These are phyloP conservation scores for Macquaria ambigua DNA, from an alignment of 2,113 vertebrate genomes.

Conservation along the genomic window DNA sequence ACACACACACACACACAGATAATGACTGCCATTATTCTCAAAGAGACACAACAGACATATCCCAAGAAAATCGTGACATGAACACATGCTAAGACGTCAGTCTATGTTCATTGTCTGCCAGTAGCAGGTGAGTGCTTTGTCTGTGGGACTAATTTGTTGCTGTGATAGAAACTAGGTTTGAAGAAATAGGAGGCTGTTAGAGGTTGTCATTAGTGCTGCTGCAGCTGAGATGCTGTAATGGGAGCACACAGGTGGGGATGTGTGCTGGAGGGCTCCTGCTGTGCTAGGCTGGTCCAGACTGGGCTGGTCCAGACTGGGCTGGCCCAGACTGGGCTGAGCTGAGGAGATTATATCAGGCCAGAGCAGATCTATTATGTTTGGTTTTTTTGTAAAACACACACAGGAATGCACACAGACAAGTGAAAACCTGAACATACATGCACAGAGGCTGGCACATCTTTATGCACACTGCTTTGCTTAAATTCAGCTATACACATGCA, in stretches of 20 bases:
- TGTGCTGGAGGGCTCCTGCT: conserved; percentile 58
- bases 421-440: conserved; percentile 49
- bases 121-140: conserved; percentile 60
- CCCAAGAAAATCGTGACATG: conserved; percentile 17
- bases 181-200: conserved; percentile 81
- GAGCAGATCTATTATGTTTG: conserved; percentile 30
- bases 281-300: conserved; percentile 60
- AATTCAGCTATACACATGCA: conserved; percentile 31
- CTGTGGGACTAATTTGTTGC: conserved; percentile 63
- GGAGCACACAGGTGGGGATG: conserved; percentile 76
- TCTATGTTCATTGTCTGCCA: conserved; percentile 26
- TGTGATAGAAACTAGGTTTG: conserved; percentile 79
- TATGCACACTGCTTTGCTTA: conserved; percentile 31
- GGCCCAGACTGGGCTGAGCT: conserved; percentile 49
- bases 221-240: conserved; percentile 77
- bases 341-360: conserved; percentile 37
- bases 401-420: conserved; percentile 68
- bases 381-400: conserved; percentile 30
- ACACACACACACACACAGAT: background rate
- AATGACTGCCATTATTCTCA: conserved; percentile 39
- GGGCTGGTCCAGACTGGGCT: conserved; percentile 52
- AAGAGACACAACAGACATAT: conserved; percentile 21
- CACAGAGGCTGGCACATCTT: conserved; percentile 38
- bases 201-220: conserved; percentile 71
- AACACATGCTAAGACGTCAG: conserved; percentile 32